Evolutionary conservation across 2,888 invertebrate genomes (phyloP).

Genomic region (Cheilosia vulpina): DNA sequence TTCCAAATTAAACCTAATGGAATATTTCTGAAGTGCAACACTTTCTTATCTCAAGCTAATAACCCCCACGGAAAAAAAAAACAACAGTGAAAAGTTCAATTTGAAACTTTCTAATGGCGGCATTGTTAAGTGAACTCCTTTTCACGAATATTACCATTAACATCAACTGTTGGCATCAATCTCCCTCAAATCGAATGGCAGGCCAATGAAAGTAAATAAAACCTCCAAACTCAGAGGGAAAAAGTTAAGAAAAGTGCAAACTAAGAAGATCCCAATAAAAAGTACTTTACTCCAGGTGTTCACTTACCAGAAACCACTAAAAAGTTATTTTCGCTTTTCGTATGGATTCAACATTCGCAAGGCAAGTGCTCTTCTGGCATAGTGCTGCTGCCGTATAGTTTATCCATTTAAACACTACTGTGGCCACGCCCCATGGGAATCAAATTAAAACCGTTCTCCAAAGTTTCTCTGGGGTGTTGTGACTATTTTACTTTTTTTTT

Average conservation of each 20-base stretch:
- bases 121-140: conserved; percentile 24
- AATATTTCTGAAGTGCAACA: conserved; percentile 30
- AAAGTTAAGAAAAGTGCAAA: conserved; percentile 44
- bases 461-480: conserved; percentile 15
- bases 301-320: conserved; percentile 53
- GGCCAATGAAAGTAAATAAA: conserved; percentile 55
- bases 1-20: conserved; percentile 21
- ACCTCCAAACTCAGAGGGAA: conserved; percentile 27
- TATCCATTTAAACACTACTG: neutral
- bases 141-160: conserved; percentile 40
- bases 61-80: conserved; percentile 5
- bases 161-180: conserved; percentile 54
- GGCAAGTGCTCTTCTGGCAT: neutral
- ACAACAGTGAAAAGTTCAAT: neutral
- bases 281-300: conserved; percentile 61
- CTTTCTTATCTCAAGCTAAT: conserved; percentile 1
- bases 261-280: conserved; percentile 33
- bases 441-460: conserved; percentile 46
- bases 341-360: conserved; percentile 38
- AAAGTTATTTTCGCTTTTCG: conserved; percentile 31
- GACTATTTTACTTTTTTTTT: conserved; percentile 13
- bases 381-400: conserved; percentile 10
- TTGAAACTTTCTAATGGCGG: conserved; percentile 34
- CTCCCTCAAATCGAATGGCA: conserved; percentile 54
- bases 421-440: conserved; percentile 5